These are phyloP conservation scores for Diadema setosum DNA, from an alignment of 35 echinoderm and acorn worm genomes.

Conservation along the genomic window DNA sequence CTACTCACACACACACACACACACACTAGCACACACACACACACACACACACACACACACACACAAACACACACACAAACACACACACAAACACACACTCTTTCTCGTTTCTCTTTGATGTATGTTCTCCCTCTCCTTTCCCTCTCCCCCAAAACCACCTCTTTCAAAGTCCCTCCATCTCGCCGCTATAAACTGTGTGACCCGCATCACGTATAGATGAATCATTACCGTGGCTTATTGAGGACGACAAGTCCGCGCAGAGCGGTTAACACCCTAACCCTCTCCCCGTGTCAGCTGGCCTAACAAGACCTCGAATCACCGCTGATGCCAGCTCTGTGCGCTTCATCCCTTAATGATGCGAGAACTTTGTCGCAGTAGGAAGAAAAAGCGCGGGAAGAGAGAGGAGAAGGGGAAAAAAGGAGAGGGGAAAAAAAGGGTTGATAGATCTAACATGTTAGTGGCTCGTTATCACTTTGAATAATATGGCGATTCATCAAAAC, in stretches of 20 bases:
- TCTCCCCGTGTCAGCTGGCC: neutral
- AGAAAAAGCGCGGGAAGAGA: neutral
- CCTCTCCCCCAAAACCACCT: neutral
- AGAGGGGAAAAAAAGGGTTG: neutral
- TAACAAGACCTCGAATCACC: neutral
- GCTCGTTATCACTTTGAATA: constrained; percentile 8
- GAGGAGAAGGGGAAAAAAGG: neutral
- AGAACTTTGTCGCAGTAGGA: neutral
- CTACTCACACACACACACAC: too few relatives aligned
- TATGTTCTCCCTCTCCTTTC: neutral
- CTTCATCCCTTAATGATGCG: neutral
- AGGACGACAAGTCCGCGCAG: neutral
- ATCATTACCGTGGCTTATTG: neutral
- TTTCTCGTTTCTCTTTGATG: neutral
- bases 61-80: neutral
- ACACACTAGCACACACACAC: too few relatives aligned
- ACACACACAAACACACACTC: neutral
- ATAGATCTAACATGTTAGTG: neutral
- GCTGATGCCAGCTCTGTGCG: neutral
- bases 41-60: neutral
- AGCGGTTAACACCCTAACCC: neutral
- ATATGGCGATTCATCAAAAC: neutral
- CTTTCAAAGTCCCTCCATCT: neutral
- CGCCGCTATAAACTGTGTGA: too few relatives aligned
- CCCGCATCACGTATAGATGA: neutral